Conservation (phyloP, 2,888 invertebrate genomes). For the Tachina fera region DNA sequence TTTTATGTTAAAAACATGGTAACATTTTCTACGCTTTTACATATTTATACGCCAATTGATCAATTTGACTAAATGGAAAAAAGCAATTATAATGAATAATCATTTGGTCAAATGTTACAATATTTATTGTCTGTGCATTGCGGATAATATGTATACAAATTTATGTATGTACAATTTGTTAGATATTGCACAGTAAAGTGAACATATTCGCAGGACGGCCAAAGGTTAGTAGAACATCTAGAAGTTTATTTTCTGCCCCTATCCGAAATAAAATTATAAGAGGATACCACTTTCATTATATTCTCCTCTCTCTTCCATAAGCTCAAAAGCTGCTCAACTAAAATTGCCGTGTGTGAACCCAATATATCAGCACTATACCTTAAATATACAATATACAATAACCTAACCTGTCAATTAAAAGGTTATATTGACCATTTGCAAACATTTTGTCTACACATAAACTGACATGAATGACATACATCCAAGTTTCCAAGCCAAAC, state of each 20-base stretch:
- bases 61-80: constrained; percentile 14
- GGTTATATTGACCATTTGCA: too few relatives aligned
- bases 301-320: too few relatives aligned
- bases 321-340: too few relatives aligned
- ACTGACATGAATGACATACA: not conserved
- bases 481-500: not conserved
- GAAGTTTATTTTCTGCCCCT: too few relatives aligned
- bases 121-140: not conserved
- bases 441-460: not conserved
- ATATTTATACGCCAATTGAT: not conserved
- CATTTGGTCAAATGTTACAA: constrained; percentile 28
- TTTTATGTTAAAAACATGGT: not conserved
- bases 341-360: too few relatives aligned
- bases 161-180: not conserved
- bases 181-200: not conserved
- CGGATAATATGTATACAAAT: too few relatives aligned
- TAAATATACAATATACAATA: too few relatives aligned
- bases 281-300: too few relatives aligned
- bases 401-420: too few relatives aligned
- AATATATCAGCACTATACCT: too few relatives aligned
- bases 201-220: not conserved
- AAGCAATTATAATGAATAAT: constrained; percentile 29
- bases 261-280: too few relatives aligned
- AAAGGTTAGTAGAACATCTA: too few relatives aligned
- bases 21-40: not conserved